These are phyloP conservation scores for Notothenia rossii DNA, from an alignment of 2,113 vertebrate species.

Conservation along the genomic window DNA sequence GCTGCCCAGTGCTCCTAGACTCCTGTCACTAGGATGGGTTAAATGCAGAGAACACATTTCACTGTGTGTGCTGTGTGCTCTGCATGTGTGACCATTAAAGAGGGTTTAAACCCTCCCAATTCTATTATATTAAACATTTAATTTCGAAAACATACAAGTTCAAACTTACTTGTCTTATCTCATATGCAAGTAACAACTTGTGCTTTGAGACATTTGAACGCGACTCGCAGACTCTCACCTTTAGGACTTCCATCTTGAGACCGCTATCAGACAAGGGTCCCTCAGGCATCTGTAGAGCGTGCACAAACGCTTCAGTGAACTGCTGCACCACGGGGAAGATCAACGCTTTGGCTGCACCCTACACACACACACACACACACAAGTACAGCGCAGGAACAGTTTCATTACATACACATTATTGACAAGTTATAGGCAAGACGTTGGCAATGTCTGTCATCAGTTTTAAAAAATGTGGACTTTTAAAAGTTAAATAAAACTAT, in stretches of 20 bases:
- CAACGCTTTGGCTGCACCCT: slow-evolving; percentile 96
- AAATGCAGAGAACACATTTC: too few relatives aligned
- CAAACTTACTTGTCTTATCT: not conserved
- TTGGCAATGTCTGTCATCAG: too few relatives aligned
- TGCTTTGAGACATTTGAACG: not conserved
- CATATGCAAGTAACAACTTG: not conserved
- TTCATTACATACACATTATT: not conserved
- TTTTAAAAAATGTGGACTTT: too few relatives aligned
- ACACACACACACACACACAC: not conserved
- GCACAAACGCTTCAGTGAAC: slow-evolving; percentile 97
- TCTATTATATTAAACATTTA: too few relatives aligned
- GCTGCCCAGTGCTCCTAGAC: too few relatives aligned
- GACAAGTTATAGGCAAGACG: not conserved
- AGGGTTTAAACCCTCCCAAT: too few relatives aligned
- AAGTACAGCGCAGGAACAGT: too few relatives aligned
- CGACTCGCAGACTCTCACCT: slow-evolving; percentile 81
- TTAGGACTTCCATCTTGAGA: slow-evolving; percentile 98
- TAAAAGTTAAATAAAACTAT: too few relatives aligned
- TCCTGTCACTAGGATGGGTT: too few relatives aligned
- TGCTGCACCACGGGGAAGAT: slow-evolving; percentile 98
- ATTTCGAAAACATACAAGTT: too few relatives aligned
- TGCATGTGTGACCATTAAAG: too few relatives aligned
- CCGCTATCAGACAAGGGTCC: slow-evolving; percentile 95
- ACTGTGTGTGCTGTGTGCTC: too few relatives aligned
- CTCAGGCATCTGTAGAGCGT: slow-evolving; percentile 95